Base-by-base conservation (phyloP, 2,888 invertebrate genomes). In the Dascillus cervinus region DNA sequence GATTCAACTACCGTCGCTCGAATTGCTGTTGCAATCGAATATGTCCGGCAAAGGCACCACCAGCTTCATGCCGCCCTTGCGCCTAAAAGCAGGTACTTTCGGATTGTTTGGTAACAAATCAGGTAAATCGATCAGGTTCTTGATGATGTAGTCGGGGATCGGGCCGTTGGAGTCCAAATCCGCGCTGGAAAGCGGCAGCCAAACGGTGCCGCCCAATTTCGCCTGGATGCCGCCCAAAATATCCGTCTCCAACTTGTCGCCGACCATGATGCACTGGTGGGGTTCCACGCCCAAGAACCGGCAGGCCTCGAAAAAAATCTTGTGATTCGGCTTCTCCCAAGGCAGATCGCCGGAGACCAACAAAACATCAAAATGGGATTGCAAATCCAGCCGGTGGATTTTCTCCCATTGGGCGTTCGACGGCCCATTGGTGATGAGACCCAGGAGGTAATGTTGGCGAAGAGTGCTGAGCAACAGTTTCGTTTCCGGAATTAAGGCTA, bases 331-430 rank as follows among this genome's bases (percentile, higher is more conserved):
- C 63, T 89, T 90, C 67, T 88, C 88, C 81, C 84, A 87, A 2
- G 82, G 82, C 50, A 84, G 68, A 66, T 89, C 89, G 10, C 85
- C 86, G 26, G 86, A 86, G 22, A 89, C 85, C 50, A 86, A 68
- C 55, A 86, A 74, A 52, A 81, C 74, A 66, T 87, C 85, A 64
- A 88, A 88, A 65, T 77, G 79, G 50, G 74, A 72, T 47, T 75
- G 72, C 23, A 87, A 69, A 29, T 76, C 73, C 43, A 87, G 70
- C 45, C 74, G 75, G 38, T 77, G 72, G 43, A 90, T 73, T 68
- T 90, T 90, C 69, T 90, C 89, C 87, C 89, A 88, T 65, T 90
- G 89, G 17, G 85, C 82, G 41, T 79, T 75, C 36, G 88, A 86
- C 6, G 88, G 82, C 26, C 89, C 89, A 64, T 90, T 90, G 48